phyloP scores from a whole-genome alignment of 2,888 invertebrate species.

The Mellilla xanthometata region DNA sequence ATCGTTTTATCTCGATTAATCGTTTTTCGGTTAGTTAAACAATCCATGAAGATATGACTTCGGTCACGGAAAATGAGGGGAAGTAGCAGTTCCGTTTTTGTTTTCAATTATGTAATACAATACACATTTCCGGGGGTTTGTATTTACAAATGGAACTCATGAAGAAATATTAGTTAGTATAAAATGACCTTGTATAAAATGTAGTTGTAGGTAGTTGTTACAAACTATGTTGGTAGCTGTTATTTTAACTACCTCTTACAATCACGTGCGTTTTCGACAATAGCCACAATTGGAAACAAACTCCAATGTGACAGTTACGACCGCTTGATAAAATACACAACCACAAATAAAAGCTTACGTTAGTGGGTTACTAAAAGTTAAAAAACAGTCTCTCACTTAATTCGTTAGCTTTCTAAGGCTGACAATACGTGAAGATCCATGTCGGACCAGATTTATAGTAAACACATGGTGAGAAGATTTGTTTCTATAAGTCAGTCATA shows the following conservation, averaged over 20 bases:
- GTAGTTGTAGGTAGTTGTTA: no score
- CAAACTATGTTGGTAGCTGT: background rate
- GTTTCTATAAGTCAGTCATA: no score
- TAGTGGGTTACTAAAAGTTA: constrained; percentile 8
- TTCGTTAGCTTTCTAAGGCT: background rate
- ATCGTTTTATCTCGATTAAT: constrained; percentile 61
- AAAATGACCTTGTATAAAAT: no score
- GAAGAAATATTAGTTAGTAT: no score
- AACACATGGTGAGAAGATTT: no score
- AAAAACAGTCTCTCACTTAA: constrained; percentile 3
- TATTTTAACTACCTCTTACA: background rate
- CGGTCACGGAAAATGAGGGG: constrained; percentile 21
- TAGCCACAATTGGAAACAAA: constrained; percentile 10
- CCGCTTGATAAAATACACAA: constrained; percentile 13
- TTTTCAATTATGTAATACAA: constrained; percentile 29
- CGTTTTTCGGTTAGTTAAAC: constrained; percentile 67
- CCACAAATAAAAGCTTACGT: constrained; percentile 11
- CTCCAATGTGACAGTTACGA: constrained; percentile 14
- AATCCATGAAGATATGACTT: constrained; percentile 44
- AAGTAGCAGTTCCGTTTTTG: constrained; percentile 13
- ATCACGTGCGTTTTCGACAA: constrained; percentile 1
- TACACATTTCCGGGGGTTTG: constrained; percentile 13
- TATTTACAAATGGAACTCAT: background rate
- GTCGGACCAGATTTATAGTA: no score
- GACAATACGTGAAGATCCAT: constrained; percentile 5